A percentile compares a stretch with the other conserved stretches of the same genome.
Evolutionary conservation across 64 coral and sea anemone species (phyloP).

Genomic region (Astreopora myriophthalma): DNA sequence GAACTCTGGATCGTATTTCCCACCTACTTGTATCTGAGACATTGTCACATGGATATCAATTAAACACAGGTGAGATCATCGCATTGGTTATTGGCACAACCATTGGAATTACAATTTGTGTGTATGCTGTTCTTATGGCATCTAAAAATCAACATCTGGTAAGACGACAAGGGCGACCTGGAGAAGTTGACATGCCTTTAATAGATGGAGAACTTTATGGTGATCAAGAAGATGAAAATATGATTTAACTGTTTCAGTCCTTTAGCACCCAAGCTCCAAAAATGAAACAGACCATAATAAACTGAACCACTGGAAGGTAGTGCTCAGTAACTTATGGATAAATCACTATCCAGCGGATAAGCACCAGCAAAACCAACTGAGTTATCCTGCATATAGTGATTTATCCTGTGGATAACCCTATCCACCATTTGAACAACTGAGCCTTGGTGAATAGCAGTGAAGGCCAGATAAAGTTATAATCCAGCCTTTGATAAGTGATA

Average conservation of each 20-base stretch:
- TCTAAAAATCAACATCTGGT: neutral
- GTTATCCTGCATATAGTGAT: too few relatives aligned
- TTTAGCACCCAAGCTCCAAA: too few relatives aligned
- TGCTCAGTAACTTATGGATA: too few relatives aligned
- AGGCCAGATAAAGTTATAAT: too few relatives aligned
- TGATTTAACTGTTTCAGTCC: neutral
- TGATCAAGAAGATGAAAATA: conserved; percentile 30
- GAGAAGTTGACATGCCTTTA: neutral
- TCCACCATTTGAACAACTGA: too few relatives aligned
- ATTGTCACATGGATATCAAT: neutral
- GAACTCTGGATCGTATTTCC: conserved; percentile 46
- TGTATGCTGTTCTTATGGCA: conserved; percentile 31
- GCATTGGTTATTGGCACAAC: conserved; percentile 5
- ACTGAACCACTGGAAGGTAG: too few relatives aligned
- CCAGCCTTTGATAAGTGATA: too few relatives aligned
- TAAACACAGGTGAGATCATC: conserved; percentile 10
- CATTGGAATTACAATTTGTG: conserved; percentile 8
- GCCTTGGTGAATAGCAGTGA: too few relatives aligned
- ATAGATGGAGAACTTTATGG: conserved; percentile 11
- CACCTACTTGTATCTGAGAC: conserved; percentile 37
- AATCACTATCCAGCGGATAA: too few relatives aligned
- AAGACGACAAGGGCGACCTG: neutral
- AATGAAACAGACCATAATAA: too few relatives aligned
- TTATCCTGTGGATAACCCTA: too few relatives aligned
- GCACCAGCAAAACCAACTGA: too few relatives aligned